Evolutionary conservation across 2,113 vertebrate genomes (phyloP).

Genomic region (Pseudopipra pipra): DNA sequence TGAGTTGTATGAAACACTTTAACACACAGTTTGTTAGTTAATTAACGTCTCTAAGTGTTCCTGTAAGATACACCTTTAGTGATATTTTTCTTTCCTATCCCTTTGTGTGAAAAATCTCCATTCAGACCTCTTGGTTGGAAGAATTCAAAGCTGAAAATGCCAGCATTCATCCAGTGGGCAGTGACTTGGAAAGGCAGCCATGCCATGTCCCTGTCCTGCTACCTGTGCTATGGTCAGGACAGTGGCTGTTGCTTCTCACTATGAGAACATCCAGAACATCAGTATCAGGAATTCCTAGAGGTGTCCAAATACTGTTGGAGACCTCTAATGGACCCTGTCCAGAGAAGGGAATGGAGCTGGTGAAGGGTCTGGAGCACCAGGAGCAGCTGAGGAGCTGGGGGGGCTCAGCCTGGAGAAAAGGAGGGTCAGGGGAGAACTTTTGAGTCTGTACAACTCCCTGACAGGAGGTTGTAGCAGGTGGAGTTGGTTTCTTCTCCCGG

Average conservation of each 20-base stretch:
- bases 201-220: not conserved
- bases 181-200: not conserved
- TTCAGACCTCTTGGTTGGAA: not conserved
- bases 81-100: not conserved
- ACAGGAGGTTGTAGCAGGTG: not conserved
- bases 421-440: not conserved
- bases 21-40: not conserved
- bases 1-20: not conserved
- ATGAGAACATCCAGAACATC: not conserved
- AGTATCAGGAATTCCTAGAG: not conserved
- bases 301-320: not conserved
- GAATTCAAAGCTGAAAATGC: not conserved
- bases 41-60: not conserved
- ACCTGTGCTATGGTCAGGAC: not conserved
- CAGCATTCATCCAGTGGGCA: not conserved
- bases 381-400: not conserved
- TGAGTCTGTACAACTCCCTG: not conserved
- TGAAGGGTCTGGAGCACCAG: not conserved
- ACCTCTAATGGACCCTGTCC: rapidly evolving
- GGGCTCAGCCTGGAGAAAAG: not conserved
- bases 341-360: not conserved
- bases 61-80: not conserved
- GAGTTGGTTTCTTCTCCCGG: not conserved
- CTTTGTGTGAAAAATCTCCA: not conserved
- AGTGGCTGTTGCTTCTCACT: not conserved